Evolutionary conservation across 1,140 invertebrate species (phyloP), one percentile per base, ranked within the genome.

Genomic region (Battus philenor): DNA sequence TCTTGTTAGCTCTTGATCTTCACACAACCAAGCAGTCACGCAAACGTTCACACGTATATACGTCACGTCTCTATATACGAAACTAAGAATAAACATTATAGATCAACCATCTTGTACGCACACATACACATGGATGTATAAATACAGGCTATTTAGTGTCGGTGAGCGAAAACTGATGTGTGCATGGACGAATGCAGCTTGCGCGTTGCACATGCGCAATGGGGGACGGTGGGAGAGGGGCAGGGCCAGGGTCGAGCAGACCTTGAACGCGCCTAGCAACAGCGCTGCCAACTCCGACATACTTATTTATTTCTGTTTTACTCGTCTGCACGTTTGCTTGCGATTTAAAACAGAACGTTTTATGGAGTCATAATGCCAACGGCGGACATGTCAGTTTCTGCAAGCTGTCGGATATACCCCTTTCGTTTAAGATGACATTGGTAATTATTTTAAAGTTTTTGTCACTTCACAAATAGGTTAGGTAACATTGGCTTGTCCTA

Each of bases 191-290:
- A 54, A 55, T 71, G 68, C 68, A 70, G 60, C 61, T 68, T 68
- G 68, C 57, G 57, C 57, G 57, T 54, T 39, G 36, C 36, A 39
- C 36, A 39, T 39, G 36, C 12, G 49, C 47, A 45, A 32, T 55
- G 60, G 38, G 34, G 24, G 33, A 41, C 30, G 30, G 31, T 57
- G 36, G 43, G 51, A 46, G 54, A 46, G 54, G 54, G 54, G 62
- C 60, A 65, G 54, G 58, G 67, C 64, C 61, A 64, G 45, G 67
- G 67, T 50, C 61, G 57, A 22, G 54, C 34, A 61, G 72, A 72
- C 72, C 75, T 79, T 76, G 70, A 68, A 54, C 66, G 50, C 62
- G 68, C 70, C 54, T 79, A 76, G 70, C 74, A 80, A 80, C 76
- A 70, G 53, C 54, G 58, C 60, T 62, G 60, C 59, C 33, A 30